Evolutionary conservation across 2,888 invertebrate genomes (phyloP), one percentile per base, ranked within the genome.

Genomic region (Ceratothoa steindachneri): DNA sequence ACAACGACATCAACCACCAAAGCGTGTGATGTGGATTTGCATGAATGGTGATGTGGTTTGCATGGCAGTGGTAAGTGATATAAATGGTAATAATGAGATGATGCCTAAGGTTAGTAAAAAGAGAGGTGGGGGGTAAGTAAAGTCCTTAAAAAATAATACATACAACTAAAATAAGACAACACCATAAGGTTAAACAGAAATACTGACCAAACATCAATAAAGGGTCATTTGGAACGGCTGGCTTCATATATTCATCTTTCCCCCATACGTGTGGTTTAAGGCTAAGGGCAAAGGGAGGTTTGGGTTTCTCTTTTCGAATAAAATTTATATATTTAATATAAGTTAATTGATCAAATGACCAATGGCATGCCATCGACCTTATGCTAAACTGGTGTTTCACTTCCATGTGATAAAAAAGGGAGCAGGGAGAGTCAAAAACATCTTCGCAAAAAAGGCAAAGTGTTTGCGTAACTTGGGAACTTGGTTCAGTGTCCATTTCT

Each of bases 161-260:
- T n/a, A n/a, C n/a, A n/a, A n/a, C n/a, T n/a, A n/a, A n/a, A n/a
- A n/a, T n/a, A n/a, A n/a, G n/a, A n/a, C n/a, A n/a, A n/a, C n/a
- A n/a, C n/a, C n/a, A n/a, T n/a, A n/a, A n/a, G n/a, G 22, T 2
- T 22, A 24, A 4, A 22, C 12, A 1, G 15, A 5, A 30, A 67
- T 2, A 74, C 79, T 75, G 88, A 89, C 93, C 94, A 83, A 89
- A 91, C 89, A 90, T 92, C 55, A 95, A 84, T 91, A 93, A 91
- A 9, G 91, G 88, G 83, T 95, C 95, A 82, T 90, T 88, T 77
- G 89, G 88, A 69, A 86, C 73, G 2, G 89, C 87, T 0, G 95
- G 93, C 83, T 89, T 90, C 74, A 95, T 86, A 83, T 91, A 94
- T 81, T 88, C 88, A 72, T 93, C 93, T 81, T 89, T 89, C 12